Evolutionary conservation across 1,140 invertebrate species (phyloP).

Genomic region (Cylas formicarius): DNA sequence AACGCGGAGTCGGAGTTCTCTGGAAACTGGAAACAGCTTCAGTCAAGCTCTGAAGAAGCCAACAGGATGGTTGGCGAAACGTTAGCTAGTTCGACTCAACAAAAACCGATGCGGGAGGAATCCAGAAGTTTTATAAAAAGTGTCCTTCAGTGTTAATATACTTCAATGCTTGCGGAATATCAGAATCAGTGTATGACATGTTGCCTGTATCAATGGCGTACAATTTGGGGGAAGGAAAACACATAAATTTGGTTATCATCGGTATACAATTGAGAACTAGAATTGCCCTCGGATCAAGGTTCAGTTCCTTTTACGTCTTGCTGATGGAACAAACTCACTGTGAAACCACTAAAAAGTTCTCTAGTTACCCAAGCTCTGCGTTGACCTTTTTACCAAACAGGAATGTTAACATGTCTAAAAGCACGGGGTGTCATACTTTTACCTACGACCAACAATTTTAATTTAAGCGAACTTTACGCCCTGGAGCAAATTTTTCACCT

Average conservation of each 20-base stretch:
- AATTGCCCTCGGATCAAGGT: slow-evolving; percentile 13
- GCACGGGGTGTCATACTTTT: slow-evolving; percentile 33
- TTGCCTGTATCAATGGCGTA: neutral
- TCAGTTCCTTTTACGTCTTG: slow-evolving; percentile 9
- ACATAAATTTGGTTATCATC: neutral
- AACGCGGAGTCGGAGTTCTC: too few species aligned
- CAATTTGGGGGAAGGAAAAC: slow-evolving; percentile 1
- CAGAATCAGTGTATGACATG: too few species aligned
- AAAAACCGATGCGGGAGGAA: too few species aligned
- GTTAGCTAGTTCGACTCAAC: too few species aligned
- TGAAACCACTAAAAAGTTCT: slow-evolving; percentile 19
- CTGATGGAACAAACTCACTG: slow-evolving; percentile 14
- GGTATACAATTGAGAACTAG: slow-evolving; percentile 28
- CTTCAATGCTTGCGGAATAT: too few species aligned
- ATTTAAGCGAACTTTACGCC: slow-evolving; percentile 33
- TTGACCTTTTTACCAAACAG: slow-evolving; percentile 34
- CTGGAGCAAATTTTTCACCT: slow-evolving; percentile 4
- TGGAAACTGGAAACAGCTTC: too few species aligned
- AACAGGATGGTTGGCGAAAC: too few species aligned
- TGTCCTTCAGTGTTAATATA: too few species aligned
- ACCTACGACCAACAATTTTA: slow-evolving; percentile 33
- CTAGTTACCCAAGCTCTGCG: slow-evolving; percentile 14
- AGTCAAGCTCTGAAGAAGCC: too few species aligned
- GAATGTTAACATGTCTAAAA: slow-evolving; percentile 22
- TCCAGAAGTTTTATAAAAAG: too few species aligned